Conservation (phyloP, 2,888 invertebrate species). For the Andrena hattorfiana region DNA sequence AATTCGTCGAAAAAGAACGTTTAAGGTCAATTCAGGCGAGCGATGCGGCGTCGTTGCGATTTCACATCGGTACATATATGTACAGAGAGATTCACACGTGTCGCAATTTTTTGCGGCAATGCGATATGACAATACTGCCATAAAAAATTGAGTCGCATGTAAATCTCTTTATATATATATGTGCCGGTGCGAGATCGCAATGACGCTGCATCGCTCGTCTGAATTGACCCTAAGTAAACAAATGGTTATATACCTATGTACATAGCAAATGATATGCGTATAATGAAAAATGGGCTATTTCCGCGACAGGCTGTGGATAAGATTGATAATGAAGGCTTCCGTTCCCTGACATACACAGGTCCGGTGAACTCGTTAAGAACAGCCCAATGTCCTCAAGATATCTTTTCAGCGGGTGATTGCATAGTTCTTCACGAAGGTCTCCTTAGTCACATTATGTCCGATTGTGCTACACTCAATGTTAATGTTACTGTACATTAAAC, state of each 20-base stretch:
- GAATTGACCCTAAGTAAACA: slow-evolving; percentile 6
- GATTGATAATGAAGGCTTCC: slow-evolving; percentile 76
- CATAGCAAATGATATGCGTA: slow-evolving; percentile 32
- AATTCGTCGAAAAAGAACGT: slow-evolving; percentile 20
- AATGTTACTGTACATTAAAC: slow-evolving; percentile 79
- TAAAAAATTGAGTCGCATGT: too few relatives aligned
- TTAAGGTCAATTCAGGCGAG: neutral
- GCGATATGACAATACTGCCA: too few relatives aligned
- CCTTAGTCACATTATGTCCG: slow-evolving; percentile 77
- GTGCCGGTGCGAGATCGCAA: too few relatives aligned
- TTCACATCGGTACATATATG: too few relatives aligned
- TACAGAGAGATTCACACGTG: too few relatives aligned
- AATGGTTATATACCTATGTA: slow-evolving; percentile 41
- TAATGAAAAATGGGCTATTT: slow-evolving; percentile 39
- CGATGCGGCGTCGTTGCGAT: too few relatives aligned
- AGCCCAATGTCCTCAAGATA: slow-evolving; percentile 80
- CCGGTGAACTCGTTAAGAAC: slow-evolving; percentile 81
- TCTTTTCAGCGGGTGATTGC: slow-evolving; percentile 80
- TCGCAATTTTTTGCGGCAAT: too few relatives aligned
- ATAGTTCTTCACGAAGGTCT: slow-evolving; percentile 81
- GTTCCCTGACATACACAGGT: slow-evolving; percentile 81
- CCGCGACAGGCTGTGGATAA: slow-evolving; percentile 78
- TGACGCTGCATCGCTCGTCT: too few relatives aligned
- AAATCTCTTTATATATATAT: too few relatives aligned
- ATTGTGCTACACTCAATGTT: slow-evolving; percentile 78